Conservation (phyloP, 2,797 vertebrate genomes). For the Rhinatrema bivittatum region DNA sequence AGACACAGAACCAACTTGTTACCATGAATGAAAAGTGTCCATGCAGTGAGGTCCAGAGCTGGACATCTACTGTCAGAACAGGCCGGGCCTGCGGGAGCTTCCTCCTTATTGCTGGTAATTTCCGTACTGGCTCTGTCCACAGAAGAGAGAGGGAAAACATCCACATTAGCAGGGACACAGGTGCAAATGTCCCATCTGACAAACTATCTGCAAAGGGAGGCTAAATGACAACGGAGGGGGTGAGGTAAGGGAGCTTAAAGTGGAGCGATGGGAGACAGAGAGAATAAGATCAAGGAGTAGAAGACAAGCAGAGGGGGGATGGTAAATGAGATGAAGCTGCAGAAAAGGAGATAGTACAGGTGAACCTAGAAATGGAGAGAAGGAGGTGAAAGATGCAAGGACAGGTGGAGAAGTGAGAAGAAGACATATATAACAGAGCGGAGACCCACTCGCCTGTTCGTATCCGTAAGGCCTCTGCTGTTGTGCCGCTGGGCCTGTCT, state of each 20-base stretch:
- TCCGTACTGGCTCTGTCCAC: slow-evolving; percentile 83
- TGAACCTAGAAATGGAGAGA: too few relatives aligned
- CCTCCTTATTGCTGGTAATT: slow-evolving; percentile 85
- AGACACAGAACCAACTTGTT: slow-evolving; percentile 41
- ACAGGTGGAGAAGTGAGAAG: neutral
- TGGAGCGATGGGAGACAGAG: neutral
- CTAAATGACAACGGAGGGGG: too few relatives aligned
- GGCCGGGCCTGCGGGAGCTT: too few relatives aligned
- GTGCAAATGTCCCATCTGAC: neutral
- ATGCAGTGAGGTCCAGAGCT: slow-evolving; percentile 37
- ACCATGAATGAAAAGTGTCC: slow-evolving; percentile 37
- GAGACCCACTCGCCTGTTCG: slow-evolving; percentile 82
- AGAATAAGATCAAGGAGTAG: neutral
- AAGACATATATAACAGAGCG: neutral
- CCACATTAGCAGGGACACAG: neutral
- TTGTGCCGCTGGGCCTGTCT: slow-evolving; percentile 74
- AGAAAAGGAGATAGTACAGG: too few relatives aligned
- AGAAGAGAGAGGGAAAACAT: neutral
- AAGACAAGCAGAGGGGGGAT: fast-evolving
- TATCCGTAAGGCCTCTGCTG: slow-evolving; percentile 85
- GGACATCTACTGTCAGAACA: too few relatives aligned
- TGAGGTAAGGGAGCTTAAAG: neutral
- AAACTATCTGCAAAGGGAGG: neutral
- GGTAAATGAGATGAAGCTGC: too few relatives aligned
- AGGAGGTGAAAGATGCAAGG: slow-evolving; percentile 1